A percentile compares a stretch with the other conserved stretches of the same genome.
Evolutionary conservation across 2,113 vertebrate genomes (phyloP).

Genomic region (Hypocryptadius cinnamomeus): DNA sequence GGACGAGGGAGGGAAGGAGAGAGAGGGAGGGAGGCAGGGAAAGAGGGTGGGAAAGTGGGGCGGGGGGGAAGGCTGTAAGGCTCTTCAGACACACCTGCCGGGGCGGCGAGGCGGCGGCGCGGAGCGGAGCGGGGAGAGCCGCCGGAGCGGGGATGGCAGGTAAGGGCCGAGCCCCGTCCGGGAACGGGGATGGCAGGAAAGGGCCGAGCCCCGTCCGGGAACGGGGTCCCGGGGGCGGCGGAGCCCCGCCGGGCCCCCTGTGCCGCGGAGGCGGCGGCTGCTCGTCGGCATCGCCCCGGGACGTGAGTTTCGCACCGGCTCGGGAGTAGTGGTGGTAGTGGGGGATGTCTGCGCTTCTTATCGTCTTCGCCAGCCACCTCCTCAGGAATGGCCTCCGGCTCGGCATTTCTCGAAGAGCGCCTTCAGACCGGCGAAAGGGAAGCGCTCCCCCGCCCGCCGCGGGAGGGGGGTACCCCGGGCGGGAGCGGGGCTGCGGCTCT

Average conservation of each 20-base stretch:
- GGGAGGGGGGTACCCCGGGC: not conserved
- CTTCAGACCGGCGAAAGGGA: not conserved
- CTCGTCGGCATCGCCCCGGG: not conserved
- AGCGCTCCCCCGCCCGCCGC: not conserved
- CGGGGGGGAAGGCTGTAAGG: not conserved
- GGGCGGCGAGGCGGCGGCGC: not conserved
- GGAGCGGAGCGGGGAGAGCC: not conserved
- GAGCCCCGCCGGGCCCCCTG: not conserved
- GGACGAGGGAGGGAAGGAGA: not conserved
- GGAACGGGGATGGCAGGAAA: not conserved
- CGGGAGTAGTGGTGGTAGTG: not conserved
- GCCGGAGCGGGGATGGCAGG: not conserved
- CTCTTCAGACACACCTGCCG: constrained; percentile 22
- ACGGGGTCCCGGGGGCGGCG: not conserved
- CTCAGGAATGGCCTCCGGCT: not conserved
- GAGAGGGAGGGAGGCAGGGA: not conserved
- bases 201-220: not conserved
- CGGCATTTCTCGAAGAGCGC: not conserved
- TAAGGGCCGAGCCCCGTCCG: not conserved
- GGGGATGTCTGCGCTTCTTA: not conserved
- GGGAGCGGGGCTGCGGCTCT: not conserved
- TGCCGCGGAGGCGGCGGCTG: not conserved
- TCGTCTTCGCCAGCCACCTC: not conserved
- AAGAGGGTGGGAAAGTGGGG: not conserved
- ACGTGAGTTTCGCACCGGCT: not conserved